Base-by-base conservation (phyloP, 1,140 invertebrate species). In the Drosophila nikananu region DNA sequence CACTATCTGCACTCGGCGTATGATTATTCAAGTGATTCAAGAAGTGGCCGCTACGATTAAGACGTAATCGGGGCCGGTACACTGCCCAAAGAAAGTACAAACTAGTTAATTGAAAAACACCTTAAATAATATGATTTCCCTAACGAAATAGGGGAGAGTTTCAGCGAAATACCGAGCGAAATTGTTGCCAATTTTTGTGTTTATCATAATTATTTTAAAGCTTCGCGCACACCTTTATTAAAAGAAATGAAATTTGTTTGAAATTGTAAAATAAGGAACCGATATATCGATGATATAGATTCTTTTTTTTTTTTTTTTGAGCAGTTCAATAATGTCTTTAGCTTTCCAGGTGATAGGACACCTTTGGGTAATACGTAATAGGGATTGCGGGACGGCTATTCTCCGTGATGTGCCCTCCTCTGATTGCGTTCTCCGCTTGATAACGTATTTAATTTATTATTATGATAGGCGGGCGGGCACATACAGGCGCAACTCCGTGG, bases 371-470 rank as follows among this genome's bases (percentile, higher is more conserved):
- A 63, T 42, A 61, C 63, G 57, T 25, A 44, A 62, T 12, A 64
- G 37, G 41, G 17, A n/a, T 17, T 15, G 17, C 25, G 15, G 15
- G 27, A 27, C 0, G 52, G 15, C 23, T 27, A 44, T 61, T 44
- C 39, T 25, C 21, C 27, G 58, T 35, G 39, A 39, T 39, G 19
- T n/a, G 35, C 46, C 66, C 46, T 52, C 57, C 39, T 42, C 48
- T 51, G 46, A 77, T 67, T 59, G 72, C 30, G 52, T 77, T 68
- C 67, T 39, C 37, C 60, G 41, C 51, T 86, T 86, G 80, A 83
- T 83, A 86, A 86, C 74, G 78, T 89, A 84, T 89, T 89, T 84
- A 84, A 84, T 89, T 87, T 87, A 89, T 89, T 87, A 84, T 89
- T 87, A 89, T 81, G 77, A 77, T 68, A 70, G 35, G 35, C 37